Conservation (phyloP, 2,113 vertebrate genomes). For the Myotis lucifugus region DNA sequence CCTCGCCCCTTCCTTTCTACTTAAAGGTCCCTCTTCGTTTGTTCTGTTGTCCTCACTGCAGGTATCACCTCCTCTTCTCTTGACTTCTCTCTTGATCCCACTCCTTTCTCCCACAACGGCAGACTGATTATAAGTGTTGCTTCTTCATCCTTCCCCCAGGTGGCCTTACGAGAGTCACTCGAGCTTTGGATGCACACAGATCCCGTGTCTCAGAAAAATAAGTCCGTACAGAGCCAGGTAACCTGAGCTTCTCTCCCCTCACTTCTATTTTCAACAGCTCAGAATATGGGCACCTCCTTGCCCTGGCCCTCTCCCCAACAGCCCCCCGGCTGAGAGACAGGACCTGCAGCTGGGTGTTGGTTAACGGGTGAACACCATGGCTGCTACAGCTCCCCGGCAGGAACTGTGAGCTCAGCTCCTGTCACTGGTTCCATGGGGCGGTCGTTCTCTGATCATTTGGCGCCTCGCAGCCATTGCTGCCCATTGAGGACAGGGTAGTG, state of each 20-base stretch:
- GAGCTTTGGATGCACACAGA: conserved; percentile 94
- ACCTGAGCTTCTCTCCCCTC: neutral
- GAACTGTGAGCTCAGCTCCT: neutral
- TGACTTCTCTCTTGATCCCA: neutral
- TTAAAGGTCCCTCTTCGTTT: neutral
- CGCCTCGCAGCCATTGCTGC: neutral
- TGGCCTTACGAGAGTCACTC: conserved; percentile 84
- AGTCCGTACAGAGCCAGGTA: conserved; percentile 86
- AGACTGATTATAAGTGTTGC: neutral
- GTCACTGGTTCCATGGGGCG: neutral
- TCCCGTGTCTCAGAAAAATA: conserved; percentile 89
- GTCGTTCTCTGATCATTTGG: neutral
- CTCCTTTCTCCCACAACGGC: neutral
- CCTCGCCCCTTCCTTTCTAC: neutral
- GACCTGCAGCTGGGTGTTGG: neutral
- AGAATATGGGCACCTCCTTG: neutral
- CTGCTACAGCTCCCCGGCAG: neutral
- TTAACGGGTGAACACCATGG: neutral
- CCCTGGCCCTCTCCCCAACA: neutral
- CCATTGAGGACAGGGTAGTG: neutral
- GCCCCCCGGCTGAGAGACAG: neutral
- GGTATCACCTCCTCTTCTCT: neutral
- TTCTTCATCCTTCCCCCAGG: conserved; percentile 81
- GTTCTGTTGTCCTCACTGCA: neutral
- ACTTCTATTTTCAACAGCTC: neutral